Percentiles rank a stretch among this genome's conserved stretches.
These are phyloP conservation scores for Acromyrmex echinatior DNA, from an alignment of 1,140 invertebrate genomes.

Conservation along the genomic window DNA sequence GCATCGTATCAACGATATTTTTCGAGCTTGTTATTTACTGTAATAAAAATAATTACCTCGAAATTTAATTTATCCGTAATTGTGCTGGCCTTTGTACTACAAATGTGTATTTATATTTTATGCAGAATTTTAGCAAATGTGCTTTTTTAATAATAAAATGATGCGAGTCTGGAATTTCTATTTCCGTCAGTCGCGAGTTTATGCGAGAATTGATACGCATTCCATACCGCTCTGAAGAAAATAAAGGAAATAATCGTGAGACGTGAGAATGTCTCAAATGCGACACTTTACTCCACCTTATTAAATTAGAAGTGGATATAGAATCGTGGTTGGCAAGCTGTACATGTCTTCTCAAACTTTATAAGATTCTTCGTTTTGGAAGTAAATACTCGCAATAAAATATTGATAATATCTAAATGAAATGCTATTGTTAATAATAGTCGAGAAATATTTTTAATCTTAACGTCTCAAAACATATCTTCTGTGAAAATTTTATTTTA, in stretches of 20 bases:
- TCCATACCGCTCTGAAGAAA: slow-evolving; percentile 1
- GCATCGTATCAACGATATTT: slow-evolving; percentile 7
- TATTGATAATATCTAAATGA: background rate
- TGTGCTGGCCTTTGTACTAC: background rate
- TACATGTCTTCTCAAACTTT: slow-evolving; percentile 6
- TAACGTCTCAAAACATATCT: background rate
- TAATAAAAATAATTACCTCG: slow-evolving; percentile 6
- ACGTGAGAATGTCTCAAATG: slow-evolving; percentile 50
- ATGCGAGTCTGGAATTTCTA: slow-evolving; percentile 18
- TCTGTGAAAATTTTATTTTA: background rate
- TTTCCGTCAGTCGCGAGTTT: slow-evolving; percentile 40
- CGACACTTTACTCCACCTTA: slow-evolving; percentile 7
- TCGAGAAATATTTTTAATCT: slow-evolving; percentile 12
- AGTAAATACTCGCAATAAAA: slow-evolving; percentile 35
- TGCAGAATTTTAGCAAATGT: slow-evolving; percentile 3
- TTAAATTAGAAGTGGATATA: slow-evolving; percentile 57
- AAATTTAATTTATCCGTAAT: slow-evolving; percentile 28
- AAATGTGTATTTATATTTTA: slow-evolving; percentile 24
- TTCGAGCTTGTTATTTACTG: slow-evolving; percentile 16
- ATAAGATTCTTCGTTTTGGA: slow-evolving; percentile 2
- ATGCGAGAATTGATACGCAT: slow-evolving; percentile 56
- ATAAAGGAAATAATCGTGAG: slow-evolving; percentile 46
- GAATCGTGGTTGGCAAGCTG: slow-evolving; percentile 14
- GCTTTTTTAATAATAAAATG: background rate
- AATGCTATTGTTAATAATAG: background rate